Evolutionary conservation across 2,888 invertebrate species (phyloP).

Genomic region (Ceraclea dissimilis): DNA sequence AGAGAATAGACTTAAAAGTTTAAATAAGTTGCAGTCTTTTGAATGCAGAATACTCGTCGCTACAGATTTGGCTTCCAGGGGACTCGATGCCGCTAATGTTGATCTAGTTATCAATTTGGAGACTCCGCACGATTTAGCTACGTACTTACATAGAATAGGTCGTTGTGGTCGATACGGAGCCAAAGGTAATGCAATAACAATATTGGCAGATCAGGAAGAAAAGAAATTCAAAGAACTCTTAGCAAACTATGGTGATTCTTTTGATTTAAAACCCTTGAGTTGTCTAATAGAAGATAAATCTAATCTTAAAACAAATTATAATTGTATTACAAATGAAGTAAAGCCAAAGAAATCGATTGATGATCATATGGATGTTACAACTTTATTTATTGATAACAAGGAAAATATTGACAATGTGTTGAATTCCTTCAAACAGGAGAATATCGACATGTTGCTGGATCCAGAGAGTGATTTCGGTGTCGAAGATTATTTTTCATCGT

Average conservation of each 20-base stretch:
- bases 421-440: neutral
- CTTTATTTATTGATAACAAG: neutral
- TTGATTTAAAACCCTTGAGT: slow-evolving; percentile 8
- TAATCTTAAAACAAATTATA: too few relatives aligned
- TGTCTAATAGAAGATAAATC: too few relatives aligned
- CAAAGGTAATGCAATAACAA: slow-evolving; percentile 69
- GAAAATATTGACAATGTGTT: neutral
- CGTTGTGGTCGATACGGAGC: slow-evolving; percentile 92
- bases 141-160: slow-evolving; percentile 92
- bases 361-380: neutral
- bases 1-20: slow-evolving; percentile 62
- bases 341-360: too few relatives aligned
- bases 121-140: slow-evolving; percentile 68
- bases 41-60: slow-evolving; percentile 80
- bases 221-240: slow-evolving; percentile 51
- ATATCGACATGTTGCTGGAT: neutral
- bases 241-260: slow-evolving; percentile 42
- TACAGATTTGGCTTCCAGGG: slow-evolving; percentile 87
- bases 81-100: slow-evolving; percentile 89
- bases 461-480: neutral
- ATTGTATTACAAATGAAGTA: too few relatives aligned
- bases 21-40: slow-evolving; percentile 70
- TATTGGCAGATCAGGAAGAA: slow-evolving; percentile 62
- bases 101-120: slow-evolving; percentile 93
- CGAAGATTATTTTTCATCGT: neutral